phyloP scores from a whole-genome alignment of 2,113 vertebrate species.

The Rhynchomys soricoides region DNA sequence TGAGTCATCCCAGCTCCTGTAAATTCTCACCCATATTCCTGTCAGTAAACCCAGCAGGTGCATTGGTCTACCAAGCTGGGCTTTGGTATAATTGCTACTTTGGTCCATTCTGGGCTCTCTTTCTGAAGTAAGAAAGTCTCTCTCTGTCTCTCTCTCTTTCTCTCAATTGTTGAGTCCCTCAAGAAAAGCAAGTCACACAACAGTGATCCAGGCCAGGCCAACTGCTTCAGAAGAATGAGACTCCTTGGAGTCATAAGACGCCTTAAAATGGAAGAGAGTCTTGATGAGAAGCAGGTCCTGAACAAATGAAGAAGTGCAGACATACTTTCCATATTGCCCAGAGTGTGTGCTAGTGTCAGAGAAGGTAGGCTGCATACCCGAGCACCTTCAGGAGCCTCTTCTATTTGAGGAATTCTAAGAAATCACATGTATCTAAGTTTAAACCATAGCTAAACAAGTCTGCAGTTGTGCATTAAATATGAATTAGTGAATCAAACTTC shows the following conservation, averaged over 20 bases:
- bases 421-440: background rate
- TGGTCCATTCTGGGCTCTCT: background rate
- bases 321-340: background rate
- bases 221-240: background rate
- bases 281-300: background rate
- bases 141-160: no score
- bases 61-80: background rate
- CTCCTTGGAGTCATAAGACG: background rate
- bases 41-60: background rate
- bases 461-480: background rate
- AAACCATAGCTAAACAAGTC: background rate
- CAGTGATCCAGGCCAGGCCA: background rate
- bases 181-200: background rate
- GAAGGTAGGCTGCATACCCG: background rate
- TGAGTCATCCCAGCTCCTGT: background rate
- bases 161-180: background rate
- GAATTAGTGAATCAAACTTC: background rate
- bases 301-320: background rate
- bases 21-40: background rate
- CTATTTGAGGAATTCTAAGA: background rate
- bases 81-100: background rate
- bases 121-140: no score
- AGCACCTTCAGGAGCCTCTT: background rate
- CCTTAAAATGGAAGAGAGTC: background rate
- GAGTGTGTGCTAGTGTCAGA: background rate